phyloP scores from a whole-genome alignment of 2,797 vertebrate genomes.

The Pantherophis alleghaniensis region DNA sequence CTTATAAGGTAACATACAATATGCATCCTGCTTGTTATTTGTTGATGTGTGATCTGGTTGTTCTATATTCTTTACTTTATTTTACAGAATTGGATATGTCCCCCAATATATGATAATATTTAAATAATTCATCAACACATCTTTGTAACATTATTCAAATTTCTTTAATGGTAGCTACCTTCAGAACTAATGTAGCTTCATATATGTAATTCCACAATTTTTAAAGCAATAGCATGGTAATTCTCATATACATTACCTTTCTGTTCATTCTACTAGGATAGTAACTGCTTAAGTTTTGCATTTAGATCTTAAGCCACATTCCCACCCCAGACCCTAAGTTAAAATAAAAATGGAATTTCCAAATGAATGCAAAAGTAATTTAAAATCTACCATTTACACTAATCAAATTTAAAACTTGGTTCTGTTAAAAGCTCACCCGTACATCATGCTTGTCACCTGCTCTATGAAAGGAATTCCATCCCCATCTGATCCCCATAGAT shows the following conservation, averaged over 20 bases:
- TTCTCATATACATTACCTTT: background rate
- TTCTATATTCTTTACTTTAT: background rate
- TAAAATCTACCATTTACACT: background rate
- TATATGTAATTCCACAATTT: background rate
- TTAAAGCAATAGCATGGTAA: background rate
- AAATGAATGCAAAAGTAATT: background rate
- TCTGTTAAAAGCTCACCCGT: background rate
- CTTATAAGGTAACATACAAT: background rate
- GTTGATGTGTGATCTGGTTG: background rate
- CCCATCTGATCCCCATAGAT: background rate
- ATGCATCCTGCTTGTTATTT: background rate
- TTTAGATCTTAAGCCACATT: background rate
- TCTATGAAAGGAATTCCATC: background rate
- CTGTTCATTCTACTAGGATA: background rate
- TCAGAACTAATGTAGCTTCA: background rate
- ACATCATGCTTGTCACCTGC: background rate
- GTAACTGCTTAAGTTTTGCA: background rate
- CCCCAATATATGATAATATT: background rate
- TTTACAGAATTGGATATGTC: background rate
- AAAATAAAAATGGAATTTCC: background rate
- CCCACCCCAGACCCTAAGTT: background rate
- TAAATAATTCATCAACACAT: background rate
- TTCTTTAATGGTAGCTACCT: conserved; percentile 1
- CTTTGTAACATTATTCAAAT: background rate
- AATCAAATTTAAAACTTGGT: background rate